Percentiles rank a stretch among this genome's conserved stretches.
These are phyloP conservation scores for Squalus acanthias DNA, from an alignment of 2,797 vertebrate genomes.

Conservation along the genomic window DNA sequence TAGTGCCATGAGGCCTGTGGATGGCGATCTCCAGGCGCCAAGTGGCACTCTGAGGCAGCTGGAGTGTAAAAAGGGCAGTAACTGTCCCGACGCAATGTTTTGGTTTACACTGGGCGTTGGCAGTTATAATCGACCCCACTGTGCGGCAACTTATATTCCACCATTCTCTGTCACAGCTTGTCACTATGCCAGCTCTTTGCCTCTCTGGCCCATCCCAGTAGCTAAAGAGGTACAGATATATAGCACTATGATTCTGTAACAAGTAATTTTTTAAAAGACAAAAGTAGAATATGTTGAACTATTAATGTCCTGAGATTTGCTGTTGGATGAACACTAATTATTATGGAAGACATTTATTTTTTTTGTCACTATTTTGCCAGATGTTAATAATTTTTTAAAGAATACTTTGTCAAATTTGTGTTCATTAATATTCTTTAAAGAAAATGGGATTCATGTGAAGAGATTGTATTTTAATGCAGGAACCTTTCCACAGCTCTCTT, in stretches of 20 bases:
- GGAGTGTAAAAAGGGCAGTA: neutral
- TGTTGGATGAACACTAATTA: neutral
- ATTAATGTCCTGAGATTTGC: neutral
- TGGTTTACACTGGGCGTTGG: neutral
- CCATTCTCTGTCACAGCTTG: neutral
- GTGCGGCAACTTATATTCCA: neutral
- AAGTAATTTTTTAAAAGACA: neutral
- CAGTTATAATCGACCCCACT: neutral
- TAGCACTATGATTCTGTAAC: neutral
- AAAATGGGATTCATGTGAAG: neutral
- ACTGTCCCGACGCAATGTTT: neutral
- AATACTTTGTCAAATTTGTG: neutral
- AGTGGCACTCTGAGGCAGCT: no score
- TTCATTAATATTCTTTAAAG: neutral
- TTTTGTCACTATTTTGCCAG: neutral
- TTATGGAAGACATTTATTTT: neutral
- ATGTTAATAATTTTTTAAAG: neutral
- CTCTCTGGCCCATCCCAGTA: neutral
- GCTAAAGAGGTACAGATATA: neutral
- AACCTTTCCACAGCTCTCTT: neutral
- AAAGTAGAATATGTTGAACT: neutral
- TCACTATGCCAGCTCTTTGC: neutral
- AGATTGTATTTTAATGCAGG: neutral
- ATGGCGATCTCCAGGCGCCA: neutral
- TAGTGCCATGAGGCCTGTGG: no score